Evolutionary conservation across 2,797 vertebrate genomes (phyloP).

Genomic region (Eulemur rubriventer): DNA sequence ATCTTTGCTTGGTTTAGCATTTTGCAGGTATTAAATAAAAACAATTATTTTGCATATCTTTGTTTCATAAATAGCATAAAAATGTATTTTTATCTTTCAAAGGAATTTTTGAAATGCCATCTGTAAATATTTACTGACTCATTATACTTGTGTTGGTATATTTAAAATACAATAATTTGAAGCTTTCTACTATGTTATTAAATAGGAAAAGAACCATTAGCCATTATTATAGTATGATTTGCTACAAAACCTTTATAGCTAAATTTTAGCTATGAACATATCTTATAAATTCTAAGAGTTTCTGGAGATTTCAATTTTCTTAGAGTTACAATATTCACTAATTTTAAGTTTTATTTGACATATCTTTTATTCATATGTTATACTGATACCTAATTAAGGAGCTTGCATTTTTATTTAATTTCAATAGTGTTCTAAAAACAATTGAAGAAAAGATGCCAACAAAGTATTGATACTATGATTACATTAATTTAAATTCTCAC

Average conservation of each 20-base stretch:
- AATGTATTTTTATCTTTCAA: not conserved
- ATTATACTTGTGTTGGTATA: not conserved
- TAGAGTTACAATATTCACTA: not conserved
- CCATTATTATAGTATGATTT: not conserved
- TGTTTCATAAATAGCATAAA: constrained; percentile 17
- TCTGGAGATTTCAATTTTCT: not conserved
- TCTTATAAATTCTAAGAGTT: not conserved
- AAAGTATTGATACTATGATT: not conserved
- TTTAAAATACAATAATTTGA: constrained; percentile 13
- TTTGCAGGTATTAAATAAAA: constrained; percentile 17
- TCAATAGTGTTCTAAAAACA: not conserved
- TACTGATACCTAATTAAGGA: not conserved
- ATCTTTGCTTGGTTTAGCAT: not conserved
- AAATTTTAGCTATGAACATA: not conserved
- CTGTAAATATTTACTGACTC: not conserved
- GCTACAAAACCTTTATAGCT: not conserved
- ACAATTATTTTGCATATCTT: not conserved
- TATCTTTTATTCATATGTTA: not conserved
- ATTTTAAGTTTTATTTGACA: not conserved
- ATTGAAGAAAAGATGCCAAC: not conserved
- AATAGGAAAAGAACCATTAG: not conserved
- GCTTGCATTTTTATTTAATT: not conserved
- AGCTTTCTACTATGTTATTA: not conserved
- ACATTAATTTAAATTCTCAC: not conserved
- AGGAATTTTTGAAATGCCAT: not conserved